Evolutionary conservation across 1,140 invertebrate genomes (phyloP).

Genomic region (Druon quercuslanigerum): DNA sequence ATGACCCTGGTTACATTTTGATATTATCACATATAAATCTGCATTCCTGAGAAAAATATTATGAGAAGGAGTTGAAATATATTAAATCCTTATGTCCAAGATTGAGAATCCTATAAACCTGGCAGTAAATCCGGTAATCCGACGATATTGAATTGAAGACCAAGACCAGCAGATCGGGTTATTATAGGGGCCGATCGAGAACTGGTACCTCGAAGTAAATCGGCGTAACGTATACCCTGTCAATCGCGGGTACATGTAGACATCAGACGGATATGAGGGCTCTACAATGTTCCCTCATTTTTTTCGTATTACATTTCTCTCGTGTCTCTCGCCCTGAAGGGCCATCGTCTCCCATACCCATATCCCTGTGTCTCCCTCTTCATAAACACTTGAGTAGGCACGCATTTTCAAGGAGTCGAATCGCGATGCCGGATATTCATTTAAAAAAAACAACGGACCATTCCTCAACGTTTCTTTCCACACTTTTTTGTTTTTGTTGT

Average conservation of each 20-base stretch:
- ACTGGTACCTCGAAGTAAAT: background rate
- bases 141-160: conserved; percentile 15
- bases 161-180: background rate
- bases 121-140: conserved; percentile 17
- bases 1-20: too few species aligned
- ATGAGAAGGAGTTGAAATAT: background rate
- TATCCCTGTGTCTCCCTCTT: conserved; percentile 31
- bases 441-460: too few species aligned
- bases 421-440: too few species aligned
- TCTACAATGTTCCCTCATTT: conserved; percentile 53
- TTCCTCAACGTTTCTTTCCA: too few species aligned
- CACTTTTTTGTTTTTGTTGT: too few species aligned
- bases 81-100: conserved; percentile 11
- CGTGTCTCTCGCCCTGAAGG: background rate
- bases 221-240: conserved; percentile 1
- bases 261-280: conserved; percentile 47
- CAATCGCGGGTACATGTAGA: background rate
- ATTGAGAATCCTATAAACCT: conserved; percentile 18
- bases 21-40: background rate
- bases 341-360: background rate
- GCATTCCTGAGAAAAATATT: background rate
- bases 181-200: conserved; percentile 19
- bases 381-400: too few species aligned
- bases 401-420: too few species aligned
- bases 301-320: conserved; percentile 44